Conservation (phyloP, 2,888 invertebrate genomes). For the Agapostemon virescens region DNA sequence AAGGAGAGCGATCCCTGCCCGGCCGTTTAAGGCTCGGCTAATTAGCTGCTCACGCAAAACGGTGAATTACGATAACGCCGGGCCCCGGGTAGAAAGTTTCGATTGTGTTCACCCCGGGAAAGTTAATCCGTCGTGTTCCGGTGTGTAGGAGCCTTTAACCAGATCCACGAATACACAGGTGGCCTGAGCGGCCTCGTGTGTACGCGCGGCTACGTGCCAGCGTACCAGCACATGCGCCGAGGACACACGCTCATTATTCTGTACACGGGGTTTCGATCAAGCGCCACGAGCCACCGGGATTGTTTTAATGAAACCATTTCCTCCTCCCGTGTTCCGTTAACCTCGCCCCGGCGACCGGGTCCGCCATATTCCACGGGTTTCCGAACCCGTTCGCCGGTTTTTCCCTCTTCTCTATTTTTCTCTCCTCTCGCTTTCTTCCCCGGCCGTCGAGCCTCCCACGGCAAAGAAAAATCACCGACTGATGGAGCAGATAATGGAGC, state of each 20-base stretch:
- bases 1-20: conserved; percentile 42
- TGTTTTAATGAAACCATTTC: conserved; percentile 75
- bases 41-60: conserved; percentile 52
- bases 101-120: conserved; percentile 35
- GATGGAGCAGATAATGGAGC: conserved; percentile 68
- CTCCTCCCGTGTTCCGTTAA: conserved; percentile 41
- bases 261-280: conserved; percentile 71
- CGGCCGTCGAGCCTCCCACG: background rate
- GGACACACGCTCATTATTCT: conserved; percentile 70
- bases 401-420: conserved; percentile 1
- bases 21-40: conserved; percentile 33
- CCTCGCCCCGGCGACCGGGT: conserved; percentile 1
- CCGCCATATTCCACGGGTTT: conserved; percentile 48
- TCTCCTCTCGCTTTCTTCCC: background rate
- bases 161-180: conserved; percentile 1
- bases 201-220: background rate
- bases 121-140: conserved; percentile 44
- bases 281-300: conserved; percentile 68
- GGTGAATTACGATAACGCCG: conserved; percentile 52
- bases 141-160: conserved; percentile 41
- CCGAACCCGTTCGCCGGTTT: conserved; percentile 1
- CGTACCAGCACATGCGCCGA: conserved; percentile 30
- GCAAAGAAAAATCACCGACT: conserved; percentile 64
- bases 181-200: background rate
- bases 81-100: conserved; percentile 36